Evolutionary conservation across 2,113 vertebrate species (phyloP), one percentile per base, ranked within the genome.

Genomic region (Salvelinus sp.): DNA sequence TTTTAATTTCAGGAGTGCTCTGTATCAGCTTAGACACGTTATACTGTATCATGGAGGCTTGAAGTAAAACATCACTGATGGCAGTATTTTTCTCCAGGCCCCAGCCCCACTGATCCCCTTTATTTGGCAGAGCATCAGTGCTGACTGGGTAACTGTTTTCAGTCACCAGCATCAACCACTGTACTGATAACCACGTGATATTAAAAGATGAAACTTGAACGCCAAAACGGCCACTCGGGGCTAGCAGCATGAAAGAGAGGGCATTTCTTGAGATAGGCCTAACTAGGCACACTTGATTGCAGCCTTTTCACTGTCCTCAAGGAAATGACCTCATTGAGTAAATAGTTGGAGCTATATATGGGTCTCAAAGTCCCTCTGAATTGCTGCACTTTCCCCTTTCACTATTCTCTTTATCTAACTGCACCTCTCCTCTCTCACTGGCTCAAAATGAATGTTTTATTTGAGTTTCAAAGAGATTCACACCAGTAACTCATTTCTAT

Each of bases 311-410:
- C 72, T 23, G 69, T 84, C 60, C 82, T 87, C 47, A 77, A 88
- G 85, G 88, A 91, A 91, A 88, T 91, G 79, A 91, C 86, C 88
- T 88, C 85, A 91, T 12, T 86, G 85, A 83, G 86, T 90, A 90
- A 92, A 92, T 87, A 89, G 83, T 90, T 87, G 78, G 83, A 77
- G 82, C 84, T 81, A 79, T 82, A 80, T 80, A 76, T 82, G 74
- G 77, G 76, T 79, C 87, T 91, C 89, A 88, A 88, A 86, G 83
- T 89, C 82, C 85, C 76, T 73, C 68, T 57, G 69, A 87, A 82
- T 74, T 77, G 30, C 81, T 86, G 82, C 87, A 85, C 88, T 84
- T 86, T 89, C 71, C 82, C 81, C 75, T 76, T 86, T 87, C 66
- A 44, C 82, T 86, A 86, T 82, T 81, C 76, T 73, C 66, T 57